Percentiles rank a stretch among this genome's conserved stretches.
Evolutionary conservation across 2,888 invertebrate genomes (phyloP).

Genomic region (Raillietiella orientalis): DNA sequence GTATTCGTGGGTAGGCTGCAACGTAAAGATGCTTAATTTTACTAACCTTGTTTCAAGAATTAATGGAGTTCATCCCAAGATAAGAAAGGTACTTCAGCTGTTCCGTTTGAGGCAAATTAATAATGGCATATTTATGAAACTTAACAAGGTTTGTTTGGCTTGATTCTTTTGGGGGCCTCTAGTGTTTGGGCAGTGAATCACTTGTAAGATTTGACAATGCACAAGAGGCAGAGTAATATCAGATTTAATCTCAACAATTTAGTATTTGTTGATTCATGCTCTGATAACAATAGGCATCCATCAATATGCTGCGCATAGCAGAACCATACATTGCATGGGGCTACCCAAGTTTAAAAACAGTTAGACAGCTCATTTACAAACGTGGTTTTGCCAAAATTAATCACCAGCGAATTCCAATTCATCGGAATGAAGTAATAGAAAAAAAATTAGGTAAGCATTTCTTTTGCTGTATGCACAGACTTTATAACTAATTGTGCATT

Average conservation of each 20-base stretch:
- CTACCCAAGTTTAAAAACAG: slow-evolving; percentile 86
- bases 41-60: too few relatives aligned
- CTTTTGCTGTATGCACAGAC: too few relatives aligned
- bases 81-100: slow-evolving; percentile 79
- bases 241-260: too few relatives aligned
- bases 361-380: slow-evolving; percentile 88
- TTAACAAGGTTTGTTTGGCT: slow-evolving; percentile 45
- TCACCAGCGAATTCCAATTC: slow-evolving; percentile 60
- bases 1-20: slow-evolving; percentile 72
- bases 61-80: slow-evolving; percentile 23
- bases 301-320: slow-evolving; percentile 92
- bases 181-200: neutral
- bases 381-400: slow-evolving; percentile 84
- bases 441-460: slow-evolving; percentile 33
- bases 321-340: slow-evolving; percentile 99
- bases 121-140: slow-evolving; percentile 86
- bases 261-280: too few relatives aligned
- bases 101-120: slow-evolving; percentile 95
- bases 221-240: too few relatives aligned
- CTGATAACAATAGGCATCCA: slow-evolving; percentile 43
- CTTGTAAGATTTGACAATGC: neutral
- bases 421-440: slow-evolving; percentile 79
- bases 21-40: too few relatives aligned
- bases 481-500: too few relatives aligned
- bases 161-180: too few relatives aligned